A percentile compares a stretch with the other conserved stretches of the same genome.
These are phyloP conservation scores for Petrosia ficiformis DNA, from an alignment of 37 sponge, comb jelly and placozoan species.

Conservation along the genomic window DNA sequence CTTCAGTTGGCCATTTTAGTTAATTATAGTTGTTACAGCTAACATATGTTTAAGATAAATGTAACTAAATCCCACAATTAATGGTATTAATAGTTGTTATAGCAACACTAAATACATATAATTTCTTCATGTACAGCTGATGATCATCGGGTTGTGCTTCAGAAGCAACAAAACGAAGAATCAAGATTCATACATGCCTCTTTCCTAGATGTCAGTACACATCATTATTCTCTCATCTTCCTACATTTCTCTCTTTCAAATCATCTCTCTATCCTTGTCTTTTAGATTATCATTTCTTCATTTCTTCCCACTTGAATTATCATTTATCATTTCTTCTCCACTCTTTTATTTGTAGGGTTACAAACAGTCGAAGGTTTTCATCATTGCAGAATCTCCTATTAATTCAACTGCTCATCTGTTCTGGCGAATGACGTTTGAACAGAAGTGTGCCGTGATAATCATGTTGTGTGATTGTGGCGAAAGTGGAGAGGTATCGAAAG, in stretches of 20 bases:
- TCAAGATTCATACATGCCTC: conserved; percentile 43
- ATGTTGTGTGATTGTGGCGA: conserved; percentile 44
- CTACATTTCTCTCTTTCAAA: too few species aligned
- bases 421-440: conserved; percentile 54
- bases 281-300: too few species aligned
- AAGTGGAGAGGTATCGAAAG: conserved; percentile 7
- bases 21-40: too few species aligned
- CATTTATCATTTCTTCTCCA: too few species aligned
- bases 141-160: neutral
- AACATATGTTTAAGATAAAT: too few species aligned
- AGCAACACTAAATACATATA: neutral
- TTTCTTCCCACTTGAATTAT: too few species aligned
- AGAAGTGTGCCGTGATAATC: conserved; percentile 37
- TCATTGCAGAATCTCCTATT: conserved; percentile 40
- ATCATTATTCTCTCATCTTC: neutral
- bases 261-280: too few species aligned
- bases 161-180: neutral
- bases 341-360: conserved; percentile 60
- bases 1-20: too few species aligned
- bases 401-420: conserved; percentile 24
- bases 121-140: neutral
- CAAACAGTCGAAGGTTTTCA: conserved; percentile 35
- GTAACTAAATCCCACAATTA: too few species aligned
- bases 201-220: conserved; percentile 25
- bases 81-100: too few species aligned